Evolutionary conservation across 64 coral and sea anemone species (phyloP), one percentile per base, ranked within the genome.

Genomic region (Porites lutea): DNA sequence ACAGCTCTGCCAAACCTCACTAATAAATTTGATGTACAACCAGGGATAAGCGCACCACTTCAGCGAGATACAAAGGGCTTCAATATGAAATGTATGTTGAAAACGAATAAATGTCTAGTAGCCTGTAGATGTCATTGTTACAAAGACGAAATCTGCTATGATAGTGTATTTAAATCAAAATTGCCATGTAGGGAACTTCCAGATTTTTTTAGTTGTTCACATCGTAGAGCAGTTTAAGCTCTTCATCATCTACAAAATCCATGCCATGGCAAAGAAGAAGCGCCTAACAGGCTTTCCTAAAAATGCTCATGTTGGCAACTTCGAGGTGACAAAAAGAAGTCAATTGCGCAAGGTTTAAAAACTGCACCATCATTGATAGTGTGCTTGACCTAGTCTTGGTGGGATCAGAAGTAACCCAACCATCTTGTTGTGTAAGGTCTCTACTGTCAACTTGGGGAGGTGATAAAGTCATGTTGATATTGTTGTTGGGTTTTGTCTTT

Each of bases 71-170:
- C 58, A 83, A 13, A 83, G 55, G 12, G 79, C 79, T 64, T 83
- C 79, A 44, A 43, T 37, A 46, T 52, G 10, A 37, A 46, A 13
- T 4, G 64, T 20, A 19, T 7, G 47, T 37, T 37, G 27, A 83
- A 83, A 67, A 83, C 46, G 58, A 18, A 63, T 83, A 67, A 8
- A 67, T 59, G 1, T 83, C 59, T 4, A 46, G 57, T 3, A 83
- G 55, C 3, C 48, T 13, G 47, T 83, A 83, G 6, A 83, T 64
- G 16, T 83, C 79, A 64, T 83, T n/a, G 9, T 83, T 83, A 3
- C 59, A 16, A 19, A 84, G 65, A 60, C 27, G 59, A 84, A 84
- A 84, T 52, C 65, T 60, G 16, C 81, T 84, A 21, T 49, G 19
- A 59, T 59, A 84, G 12, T 84, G 21, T 23, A 65, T 60, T 59